Conservation (phyloP, 2,797 vertebrate species). For the Pogonophryne albipinna region DNA sequence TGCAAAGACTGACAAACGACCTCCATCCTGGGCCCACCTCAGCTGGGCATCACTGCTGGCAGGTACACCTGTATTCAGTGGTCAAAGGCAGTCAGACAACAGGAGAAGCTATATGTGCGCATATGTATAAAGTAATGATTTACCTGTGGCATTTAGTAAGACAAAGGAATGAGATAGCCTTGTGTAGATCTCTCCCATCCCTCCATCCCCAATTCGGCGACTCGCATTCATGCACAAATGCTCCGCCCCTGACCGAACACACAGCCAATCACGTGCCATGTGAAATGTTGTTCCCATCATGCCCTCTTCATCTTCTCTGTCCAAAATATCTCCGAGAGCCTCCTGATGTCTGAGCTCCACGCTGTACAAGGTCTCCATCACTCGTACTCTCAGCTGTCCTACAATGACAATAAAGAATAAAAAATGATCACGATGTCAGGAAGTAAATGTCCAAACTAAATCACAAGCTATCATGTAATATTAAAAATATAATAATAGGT, state of each 20-base stretch:
- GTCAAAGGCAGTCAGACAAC: constrained; percentile 14
- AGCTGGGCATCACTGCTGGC: constrained; percentile 66
- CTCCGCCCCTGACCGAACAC: constrained; percentile 70
- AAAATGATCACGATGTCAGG: not conserved
- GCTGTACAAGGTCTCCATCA: constrained; percentile 76
- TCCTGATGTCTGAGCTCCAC: constrained; percentile 80
- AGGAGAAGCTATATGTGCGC: not conserved
- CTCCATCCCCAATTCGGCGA: constrained; percentile 42
- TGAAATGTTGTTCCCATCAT: constrained; percentile 46
- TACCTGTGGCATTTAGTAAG: constrained; percentile 76
- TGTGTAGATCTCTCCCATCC: constrained; percentile 63
- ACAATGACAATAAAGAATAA: not conserved
- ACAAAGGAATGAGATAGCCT: constrained; percentile 80
- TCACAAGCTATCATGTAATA: accelerated
- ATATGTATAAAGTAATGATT: not conserved
- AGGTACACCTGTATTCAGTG: constrained; percentile 80
- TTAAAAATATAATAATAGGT: not conserved
- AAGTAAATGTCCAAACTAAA: constrained; percentile 2
- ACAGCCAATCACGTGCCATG: constrained; percentile 64
- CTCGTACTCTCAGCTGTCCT: constrained; percentile 82
- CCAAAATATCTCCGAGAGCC: constrained; percentile 54
- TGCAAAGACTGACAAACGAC: constrained; percentile 60
- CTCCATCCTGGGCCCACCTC: constrained; percentile 51
- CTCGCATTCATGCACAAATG: constrained; percentile 80
- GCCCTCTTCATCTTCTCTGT: constrained; percentile 48